A percentile compares a stretch with the other conserved stretches of the same genome.
These are phyloP conservation scores for Heliconius nattereri DNA, from an alignment of 1,140 invertebrate genomes.

Conservation along the genomic window DNA sequence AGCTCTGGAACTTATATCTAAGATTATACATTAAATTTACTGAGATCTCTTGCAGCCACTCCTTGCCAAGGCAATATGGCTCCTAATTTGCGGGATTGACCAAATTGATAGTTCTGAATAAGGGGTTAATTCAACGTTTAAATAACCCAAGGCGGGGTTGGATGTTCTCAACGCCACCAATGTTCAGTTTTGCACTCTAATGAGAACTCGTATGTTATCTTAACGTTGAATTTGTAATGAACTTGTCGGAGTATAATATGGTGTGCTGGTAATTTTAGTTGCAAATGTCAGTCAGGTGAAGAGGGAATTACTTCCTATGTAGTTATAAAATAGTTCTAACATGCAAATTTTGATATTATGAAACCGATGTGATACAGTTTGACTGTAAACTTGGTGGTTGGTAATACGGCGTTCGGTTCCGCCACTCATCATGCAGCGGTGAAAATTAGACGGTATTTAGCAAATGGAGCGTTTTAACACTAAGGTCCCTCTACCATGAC, in stretches of 20 bases:
- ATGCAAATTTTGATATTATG: neutral
- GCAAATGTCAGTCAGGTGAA: neutral
- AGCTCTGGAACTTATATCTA: neutral
- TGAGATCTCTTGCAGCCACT: slow-evolving; percentile 13
- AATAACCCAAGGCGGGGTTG: slow-evolving; percentile 31
- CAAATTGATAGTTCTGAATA: slow-evolving; percentile 40
- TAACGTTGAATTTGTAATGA: neutral
- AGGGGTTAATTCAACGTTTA: slow-evolving; percentile 43
- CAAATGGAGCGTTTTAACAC: too few species aligned
- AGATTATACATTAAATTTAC: neutral
- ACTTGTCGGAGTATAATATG: neutral
- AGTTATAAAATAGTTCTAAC: neutral
- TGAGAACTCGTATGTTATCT: slow-evolving; percentile 25
- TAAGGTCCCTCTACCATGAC: too few species aligned
- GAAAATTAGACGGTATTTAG: too few species aligned
- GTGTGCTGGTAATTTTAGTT: neutral
- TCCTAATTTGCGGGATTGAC: slow-evolving; percentile 51
- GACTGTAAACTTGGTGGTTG: too few species aligned
- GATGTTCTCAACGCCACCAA: slow-evolving; percentile 21
- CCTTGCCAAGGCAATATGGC: slow-evolving; percentile 48
- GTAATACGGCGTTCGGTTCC: neutral
- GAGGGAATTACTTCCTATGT: too few species aligned
- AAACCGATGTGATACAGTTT: too few species aligned
- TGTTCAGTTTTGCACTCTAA: slow-evolving; percentile 21
- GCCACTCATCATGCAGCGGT: neutral